Conservation (phyloP, 1,140 invertebrate genomes). For the Brachystomella parvula region DNA sequence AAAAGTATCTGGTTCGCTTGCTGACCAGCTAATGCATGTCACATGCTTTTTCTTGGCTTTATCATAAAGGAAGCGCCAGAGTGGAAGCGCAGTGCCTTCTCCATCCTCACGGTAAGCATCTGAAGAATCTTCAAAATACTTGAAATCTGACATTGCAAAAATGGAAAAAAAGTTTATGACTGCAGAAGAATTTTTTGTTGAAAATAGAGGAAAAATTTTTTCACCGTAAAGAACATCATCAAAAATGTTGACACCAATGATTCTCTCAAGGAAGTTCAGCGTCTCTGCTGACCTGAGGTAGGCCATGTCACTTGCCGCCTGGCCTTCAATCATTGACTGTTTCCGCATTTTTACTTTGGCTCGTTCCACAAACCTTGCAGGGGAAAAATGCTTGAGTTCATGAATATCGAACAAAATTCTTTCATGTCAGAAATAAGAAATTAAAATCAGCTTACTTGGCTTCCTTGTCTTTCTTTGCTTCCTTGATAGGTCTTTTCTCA, state of each 20-base stretch:
- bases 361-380: constrained; percentile 20
- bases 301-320: constrained; percentile 38
- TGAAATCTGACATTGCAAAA: constrained; percentile 68
- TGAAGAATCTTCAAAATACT: constrained; percentile 89
- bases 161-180: constrained; percentile 13
- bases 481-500: neutral
- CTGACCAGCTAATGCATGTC: constrained; percentile 79
- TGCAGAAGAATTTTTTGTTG: no score
- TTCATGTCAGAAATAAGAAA: neutral
- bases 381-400: neutral
- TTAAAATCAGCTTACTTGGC: constrained; percentile 17
- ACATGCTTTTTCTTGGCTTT: constrained; percentile 66
- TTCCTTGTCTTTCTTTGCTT: constrained; percentile 21
- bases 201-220: constrained; percentile 10
- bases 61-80: constrained; percentile 85
- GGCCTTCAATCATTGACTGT: constrained; percentile 25
- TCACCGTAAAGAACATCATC: constrained; percentile 80
- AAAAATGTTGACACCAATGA: constrained; percentile 89
- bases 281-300: constrained; percentile 45
- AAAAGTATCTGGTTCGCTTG: constrained; percentile 79
- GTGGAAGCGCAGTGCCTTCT: constrained; percentile 78
- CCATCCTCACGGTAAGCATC: constrained; percentile 79
- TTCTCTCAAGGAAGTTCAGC: constrained; percentile 72
- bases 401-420: neutral
- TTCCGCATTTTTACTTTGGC: constrained; percentile 29